These are phyloP conservation scores for Gracilinanus agilis DNA, from an alignment of 2,113 vertebrate genomes.

Conservation along the genomic window DNA sequence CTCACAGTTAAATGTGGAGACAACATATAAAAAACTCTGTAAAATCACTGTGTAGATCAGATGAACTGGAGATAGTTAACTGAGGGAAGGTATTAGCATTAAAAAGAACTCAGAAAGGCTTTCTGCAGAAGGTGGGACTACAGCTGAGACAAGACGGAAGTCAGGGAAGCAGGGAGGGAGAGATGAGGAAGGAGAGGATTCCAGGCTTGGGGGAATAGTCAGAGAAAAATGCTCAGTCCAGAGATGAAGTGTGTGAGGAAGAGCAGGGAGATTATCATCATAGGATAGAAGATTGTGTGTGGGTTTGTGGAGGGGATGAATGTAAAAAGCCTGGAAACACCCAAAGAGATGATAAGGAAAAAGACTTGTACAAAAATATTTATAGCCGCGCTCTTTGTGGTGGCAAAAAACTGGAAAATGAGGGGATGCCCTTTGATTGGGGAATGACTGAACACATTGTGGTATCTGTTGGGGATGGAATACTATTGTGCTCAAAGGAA, in stretches of 20 bases:
- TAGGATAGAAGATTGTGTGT: background rate
- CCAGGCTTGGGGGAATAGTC: background rate
- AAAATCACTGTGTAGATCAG: background rate
- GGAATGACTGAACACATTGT: too few species aligned
- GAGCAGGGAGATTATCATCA: background rate
- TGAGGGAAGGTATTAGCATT: background rate
- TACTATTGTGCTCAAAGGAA: too few species aligned
- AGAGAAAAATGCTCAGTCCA: rapidly evolving
- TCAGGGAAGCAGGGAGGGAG: too few species aligned
- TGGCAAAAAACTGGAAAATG: too few species aligned
- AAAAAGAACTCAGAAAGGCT: background rate
- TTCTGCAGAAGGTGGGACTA: background rate
- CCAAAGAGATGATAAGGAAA: too few species aligned
- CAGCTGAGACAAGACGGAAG: too few species aligned
- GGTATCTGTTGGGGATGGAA: too few species aligned
- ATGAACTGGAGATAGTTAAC: background rate
- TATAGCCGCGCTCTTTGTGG: too few species aligned
- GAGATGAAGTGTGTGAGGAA: background rate
- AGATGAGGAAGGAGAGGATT: too few species aligned
- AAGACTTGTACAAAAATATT: too few species aligned
- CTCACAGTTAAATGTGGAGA: too few species aligned
- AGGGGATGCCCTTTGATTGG: too few species aligned
- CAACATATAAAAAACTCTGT: background rate
- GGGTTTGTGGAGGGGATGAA: background rate
- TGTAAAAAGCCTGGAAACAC: background rate